Conservation (phyloP, 2,113 vertebrate genomes). For the Xenopus laevis region DNA sequence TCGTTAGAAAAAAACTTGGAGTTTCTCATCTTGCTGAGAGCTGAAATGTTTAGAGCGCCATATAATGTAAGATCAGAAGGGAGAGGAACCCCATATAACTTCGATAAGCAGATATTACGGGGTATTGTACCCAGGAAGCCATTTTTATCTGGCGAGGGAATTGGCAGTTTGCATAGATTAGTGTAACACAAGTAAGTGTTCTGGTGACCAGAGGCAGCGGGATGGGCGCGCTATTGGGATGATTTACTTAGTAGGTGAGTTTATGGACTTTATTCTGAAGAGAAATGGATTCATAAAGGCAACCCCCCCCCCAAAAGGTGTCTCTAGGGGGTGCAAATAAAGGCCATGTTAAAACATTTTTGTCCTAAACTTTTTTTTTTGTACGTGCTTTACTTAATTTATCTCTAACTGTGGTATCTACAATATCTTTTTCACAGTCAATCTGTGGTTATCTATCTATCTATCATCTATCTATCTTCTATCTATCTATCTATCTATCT, state of each 20-base stretch:
- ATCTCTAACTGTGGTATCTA: too few relatives aligned
- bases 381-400: too few relatives aligned
- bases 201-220: background rate
- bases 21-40: conserved; percentile 12
- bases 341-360: too few relatives aligned
- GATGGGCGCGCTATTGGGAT: background rate
- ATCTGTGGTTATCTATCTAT: too few relatives aligned
- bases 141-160: background rate
- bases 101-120: background rate
- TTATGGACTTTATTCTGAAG: background rate
- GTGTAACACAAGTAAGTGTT: background rate
- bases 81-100: background rate
- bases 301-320: too few relatives aligned
- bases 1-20: background rate
- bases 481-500: too few relatives aligned
- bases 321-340: too few relatives aligned
- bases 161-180: background rate
- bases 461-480: too few relatives aligned
- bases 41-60: background rate
- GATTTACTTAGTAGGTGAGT: background rate
- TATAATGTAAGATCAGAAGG: background rate
- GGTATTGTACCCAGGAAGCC: background rate
- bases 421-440: too few relatives aligned
- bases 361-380: too few relatives aligned
- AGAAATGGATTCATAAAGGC: too few relatives aligned